Evolutionary conservation across 2,888 invertebrate species (phyloP).

Genomic region (Perithous albicinctus): DNA sequence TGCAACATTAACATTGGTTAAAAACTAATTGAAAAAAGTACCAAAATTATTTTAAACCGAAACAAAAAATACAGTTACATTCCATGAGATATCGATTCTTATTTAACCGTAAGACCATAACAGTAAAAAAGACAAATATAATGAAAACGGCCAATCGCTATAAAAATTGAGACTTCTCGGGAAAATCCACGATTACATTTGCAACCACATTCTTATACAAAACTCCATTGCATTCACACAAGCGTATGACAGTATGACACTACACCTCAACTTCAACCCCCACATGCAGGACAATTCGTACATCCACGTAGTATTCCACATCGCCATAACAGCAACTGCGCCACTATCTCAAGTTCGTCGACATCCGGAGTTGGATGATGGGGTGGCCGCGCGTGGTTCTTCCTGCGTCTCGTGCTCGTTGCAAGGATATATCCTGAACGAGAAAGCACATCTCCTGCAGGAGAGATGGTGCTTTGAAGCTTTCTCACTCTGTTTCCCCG

Average conservation of each 20-base stretch:
- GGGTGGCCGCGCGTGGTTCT: conserved; percentile 38
- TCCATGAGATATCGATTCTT: too few relatives aligned
- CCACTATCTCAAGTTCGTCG: conserved; percentile 62
- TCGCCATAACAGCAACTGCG: conserved; percentile 47
- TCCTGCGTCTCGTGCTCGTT: conserved; percentile 43
- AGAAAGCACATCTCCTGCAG: conserved; percentile 59
- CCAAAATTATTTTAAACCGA: too few relatives aligned
- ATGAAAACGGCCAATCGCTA: too few relatives aligned
- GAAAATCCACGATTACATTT: neutral
- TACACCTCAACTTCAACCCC: conserved; percentile 3
- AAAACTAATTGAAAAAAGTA: too few relatives aligned
- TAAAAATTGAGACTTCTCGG: neutral
- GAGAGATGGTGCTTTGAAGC: conserved; percentile 56
- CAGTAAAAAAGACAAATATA: too few relatives aligned
- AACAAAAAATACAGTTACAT: too few relatives aligned
- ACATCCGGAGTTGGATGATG: conserved; percentile 59
- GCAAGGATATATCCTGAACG: conserved; percentile 63
- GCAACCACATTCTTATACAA: neutral
- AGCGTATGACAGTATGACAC: neutral
- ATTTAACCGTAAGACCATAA: too few relatives aligned
- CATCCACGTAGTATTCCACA: conserved; percentile 31
- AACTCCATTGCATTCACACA: neutral
- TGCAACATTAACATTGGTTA: too few relatives aligned
- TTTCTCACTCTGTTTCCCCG: conserved; percentile 62
- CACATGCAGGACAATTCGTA: conserved; percentile 26